These are phyloP conservation scores for Biston betularia DNA, from an alignment of 2,888 invertebrate genomes.

Conservation along the genomic window DNA sequence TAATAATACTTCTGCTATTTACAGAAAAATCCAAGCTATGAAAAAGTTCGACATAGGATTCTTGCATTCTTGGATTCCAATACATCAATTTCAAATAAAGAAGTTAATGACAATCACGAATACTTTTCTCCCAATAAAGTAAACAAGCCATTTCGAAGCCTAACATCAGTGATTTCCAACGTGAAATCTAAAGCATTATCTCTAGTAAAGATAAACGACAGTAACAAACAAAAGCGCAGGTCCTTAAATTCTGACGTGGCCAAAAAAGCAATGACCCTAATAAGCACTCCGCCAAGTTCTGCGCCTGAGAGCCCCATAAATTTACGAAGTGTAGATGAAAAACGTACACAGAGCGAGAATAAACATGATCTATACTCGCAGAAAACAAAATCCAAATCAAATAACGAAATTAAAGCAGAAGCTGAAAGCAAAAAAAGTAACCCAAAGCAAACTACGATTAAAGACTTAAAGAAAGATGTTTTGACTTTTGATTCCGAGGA, in stretches of 20 bases:
- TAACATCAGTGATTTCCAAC: constrained; percentile 81
- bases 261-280: constrained; percentile 64
- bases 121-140: constrained; percentile 68
- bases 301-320: constrained; percentile 58
- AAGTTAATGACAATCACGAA: constrained; percentile 51
- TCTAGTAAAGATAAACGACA: constrained; percentile 76
- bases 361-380: constrained; percentile 1
- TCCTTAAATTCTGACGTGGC: constrained; percentile 59
- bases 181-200: constrained; percentile 84
- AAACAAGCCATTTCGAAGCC: constrained; percentile 61
- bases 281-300: constrained; percentile 73
- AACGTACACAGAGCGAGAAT: constrained; percentile 19
- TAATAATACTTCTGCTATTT: constrained; percentile 46
- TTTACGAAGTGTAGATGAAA: constrained; percentile 42
- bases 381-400: constrained; percentile 33
- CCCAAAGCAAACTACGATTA: constrained; percentile 15
- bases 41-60: constrained; percentile 77
- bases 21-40: constrained; percentile 81
- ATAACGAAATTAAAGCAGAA: constrained; percentile 18
- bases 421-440: constrained; percentile 19
- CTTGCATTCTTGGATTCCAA: constrained; percentile 76
- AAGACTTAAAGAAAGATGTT: constrained; percentile 23
- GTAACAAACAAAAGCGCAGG: constrained; percentile 57
- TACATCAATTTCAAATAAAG: constrained; percentile 49
- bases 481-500: constrained; percentile 52